Percentiles rank a stretch among this genome's conserved stretches.
Evolutionary conservation across 2,888 invertebrate genomes (phyloP).

Genomic region (Prenolepis imparis): DNA sequence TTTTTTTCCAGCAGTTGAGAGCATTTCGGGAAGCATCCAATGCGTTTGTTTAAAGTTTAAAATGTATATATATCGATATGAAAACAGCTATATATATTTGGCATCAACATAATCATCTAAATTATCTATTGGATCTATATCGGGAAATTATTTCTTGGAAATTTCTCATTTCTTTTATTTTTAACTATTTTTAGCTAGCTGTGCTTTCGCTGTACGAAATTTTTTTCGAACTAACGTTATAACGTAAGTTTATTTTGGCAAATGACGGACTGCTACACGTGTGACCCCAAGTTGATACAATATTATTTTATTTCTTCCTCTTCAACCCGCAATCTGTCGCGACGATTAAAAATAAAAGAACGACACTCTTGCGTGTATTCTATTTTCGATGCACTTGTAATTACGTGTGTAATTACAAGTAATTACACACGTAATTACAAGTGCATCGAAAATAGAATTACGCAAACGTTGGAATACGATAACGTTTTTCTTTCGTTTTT

Average conservation of each 20-base stretch:
- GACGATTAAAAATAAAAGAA: background rate
- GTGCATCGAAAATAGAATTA: background rate
- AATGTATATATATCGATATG: background rate
- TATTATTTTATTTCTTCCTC: background rate
- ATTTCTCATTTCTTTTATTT: background rate
- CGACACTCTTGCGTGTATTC: background rate
- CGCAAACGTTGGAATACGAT: background rate
- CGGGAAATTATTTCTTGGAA: too few relatives aligned
- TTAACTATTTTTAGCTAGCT: background rate
- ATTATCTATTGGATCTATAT: background rate
- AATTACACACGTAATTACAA: background rate
- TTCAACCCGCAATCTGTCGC: background rate
- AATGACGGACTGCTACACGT: conserved; percentile 5
- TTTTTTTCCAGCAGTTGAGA: background rate
- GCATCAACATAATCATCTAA: background rate
- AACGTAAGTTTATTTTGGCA: conserved; percentile 1
- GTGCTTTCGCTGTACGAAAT: background rate
- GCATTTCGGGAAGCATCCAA: background rate
- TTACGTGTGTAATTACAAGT: too few relatives aligned
- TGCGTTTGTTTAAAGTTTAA: conserved; percentile 1
- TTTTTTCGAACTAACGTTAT: background rate
- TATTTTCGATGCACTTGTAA: too few relatives aligned
- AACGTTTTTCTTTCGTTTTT: background rate
- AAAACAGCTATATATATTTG: background rate
- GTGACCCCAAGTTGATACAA: background rate